Percentiles rank a stretch among this genome's conserved stretches.
These are phyloP conservation scores for Bombyx huttoni DNA, from an alignment of 2,888 invertebrate species.

Conservation along the genomic window DNA sequence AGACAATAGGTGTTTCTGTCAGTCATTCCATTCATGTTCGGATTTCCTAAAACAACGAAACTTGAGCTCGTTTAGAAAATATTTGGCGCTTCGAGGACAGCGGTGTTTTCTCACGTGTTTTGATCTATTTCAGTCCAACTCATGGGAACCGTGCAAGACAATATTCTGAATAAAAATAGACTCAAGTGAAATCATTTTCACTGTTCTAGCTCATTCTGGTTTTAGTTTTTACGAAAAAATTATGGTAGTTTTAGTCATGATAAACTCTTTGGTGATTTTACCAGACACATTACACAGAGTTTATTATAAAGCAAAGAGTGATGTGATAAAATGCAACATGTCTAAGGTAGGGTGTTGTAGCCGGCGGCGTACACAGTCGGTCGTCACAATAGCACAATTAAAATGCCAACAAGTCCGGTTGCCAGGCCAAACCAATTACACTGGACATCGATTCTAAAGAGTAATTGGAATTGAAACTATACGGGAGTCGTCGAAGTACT, in stretches of 20 bases:
- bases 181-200: too few species aligned
- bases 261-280: background rate
- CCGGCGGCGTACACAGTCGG: constrained; percentile 48
- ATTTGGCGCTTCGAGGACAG: constrained; percentile 51
- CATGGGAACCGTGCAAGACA: constrained; percentile 30
- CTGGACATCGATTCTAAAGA: constrained; percentile 68
- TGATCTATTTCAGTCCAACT: constrained; percentile 21
- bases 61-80: constrained; percentile 45
- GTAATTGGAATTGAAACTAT: constrained; percentile 64
- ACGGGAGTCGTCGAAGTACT: constrained; percentile 50
- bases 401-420: constrained; percentile 71
- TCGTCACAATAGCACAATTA: constrained; percentile 72
- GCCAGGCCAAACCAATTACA: constrained; percentile 71
- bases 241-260: background rate
- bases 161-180: too few species aligned
- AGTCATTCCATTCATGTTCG: constrained; percentile 62
- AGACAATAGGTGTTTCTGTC: constrained; percentile 42
- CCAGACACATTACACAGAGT: background rate
- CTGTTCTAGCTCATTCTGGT: too few species aligned
- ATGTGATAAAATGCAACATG: constrained; percentile 46
- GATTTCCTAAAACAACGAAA: constrained; percentile 57
- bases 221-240: background rate
- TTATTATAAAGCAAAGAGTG: constrained; percentile 3
- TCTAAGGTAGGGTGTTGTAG: constrained; percentile 44
- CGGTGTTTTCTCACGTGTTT: constrained; percentile 39